Conservation (phyloP, 2,888 invertebrate species). For the Cephus spinipes region DNA sequence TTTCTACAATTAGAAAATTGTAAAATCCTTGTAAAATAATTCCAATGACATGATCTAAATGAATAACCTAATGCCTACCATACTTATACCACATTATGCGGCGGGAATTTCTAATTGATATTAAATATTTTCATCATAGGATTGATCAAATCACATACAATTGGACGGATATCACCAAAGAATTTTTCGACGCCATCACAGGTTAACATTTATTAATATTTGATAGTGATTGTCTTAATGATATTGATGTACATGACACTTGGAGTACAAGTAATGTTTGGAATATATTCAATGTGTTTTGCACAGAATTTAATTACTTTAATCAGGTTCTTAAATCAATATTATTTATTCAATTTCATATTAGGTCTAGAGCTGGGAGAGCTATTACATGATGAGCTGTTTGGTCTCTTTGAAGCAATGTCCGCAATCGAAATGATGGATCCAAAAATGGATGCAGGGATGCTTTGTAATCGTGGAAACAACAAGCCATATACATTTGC, state of each 20-base stretch:
- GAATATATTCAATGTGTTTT: neutral
- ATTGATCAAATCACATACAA: conserved; percentile 68
- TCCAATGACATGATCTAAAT: neutral
- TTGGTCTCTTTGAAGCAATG: conserved; percentile 98
- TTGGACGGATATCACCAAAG: conserved; percentile 78
- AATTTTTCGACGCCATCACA: conserved; percentile 74
- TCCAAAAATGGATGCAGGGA: conserved; percentile 99
- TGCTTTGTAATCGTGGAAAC: conserved; percentile 91
- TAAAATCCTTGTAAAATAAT: neutral
- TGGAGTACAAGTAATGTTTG: neutral
- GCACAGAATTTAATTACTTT: neutral
- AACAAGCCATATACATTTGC: conserved; percentile 88
- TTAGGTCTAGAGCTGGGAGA: conserved; percentile 89
- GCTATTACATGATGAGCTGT: conserved; percentile 89
- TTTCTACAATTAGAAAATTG: neutral
- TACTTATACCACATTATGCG: conserved; percentile 14
- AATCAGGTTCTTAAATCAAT: neutral
- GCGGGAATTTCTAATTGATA: conserved; percentile 28
- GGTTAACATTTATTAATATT: conserved; percentile 62
- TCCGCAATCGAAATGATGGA: conserved; percentile 99
- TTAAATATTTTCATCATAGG: conserved; percentile 41
- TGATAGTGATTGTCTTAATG: conserved; percentile 12
- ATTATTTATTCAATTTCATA: neutral
- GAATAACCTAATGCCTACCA: conserved; percentile 39
- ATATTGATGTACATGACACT: neutral